These are phyloP conservation scores for Phaethornis superciliosus DNA, from an alignment of 2,113 vertebrate genomes.

Conservation along the genomic window DNA sequence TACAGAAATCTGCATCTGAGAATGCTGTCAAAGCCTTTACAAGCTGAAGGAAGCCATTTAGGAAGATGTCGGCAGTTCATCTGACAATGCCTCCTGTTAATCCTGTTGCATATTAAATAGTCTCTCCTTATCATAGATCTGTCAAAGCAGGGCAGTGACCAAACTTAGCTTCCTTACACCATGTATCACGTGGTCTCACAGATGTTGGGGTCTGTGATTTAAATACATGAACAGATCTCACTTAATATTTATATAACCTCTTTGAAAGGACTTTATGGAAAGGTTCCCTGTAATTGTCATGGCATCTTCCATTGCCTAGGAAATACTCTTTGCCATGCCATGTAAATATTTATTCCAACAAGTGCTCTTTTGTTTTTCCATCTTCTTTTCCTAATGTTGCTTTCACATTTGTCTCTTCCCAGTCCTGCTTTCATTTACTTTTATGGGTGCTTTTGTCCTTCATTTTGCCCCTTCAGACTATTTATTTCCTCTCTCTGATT, in stretches of 20 bases:
- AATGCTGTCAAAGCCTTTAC: slow-evolving; percentile 33
- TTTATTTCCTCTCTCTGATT: neutral
- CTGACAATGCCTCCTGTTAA: slow-evolving; percentile 27
- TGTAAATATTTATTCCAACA: neutral
- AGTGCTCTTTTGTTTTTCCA: neutral
- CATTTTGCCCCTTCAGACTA: neutral
- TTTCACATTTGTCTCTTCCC: neutral
- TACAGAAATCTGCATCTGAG: slow-evolving; percentile 34
- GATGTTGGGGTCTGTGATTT: fast-evolving
- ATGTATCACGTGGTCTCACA: neutral
- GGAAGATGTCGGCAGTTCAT: slow-evolving; percentile 16
- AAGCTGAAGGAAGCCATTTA: neutral
- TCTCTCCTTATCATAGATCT: slow-evolving; percentile 22
- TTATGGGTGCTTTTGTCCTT: neutral
- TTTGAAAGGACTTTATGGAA: neutral
- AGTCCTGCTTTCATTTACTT: neutral
- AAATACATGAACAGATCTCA: neutral
- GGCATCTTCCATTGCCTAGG: neutral
- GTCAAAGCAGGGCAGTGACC: neutral
- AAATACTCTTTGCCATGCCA: neutral
- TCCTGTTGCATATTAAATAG: neutral
- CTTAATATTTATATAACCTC: neutral
- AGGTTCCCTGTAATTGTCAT: neutral
- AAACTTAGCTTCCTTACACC: neutral
- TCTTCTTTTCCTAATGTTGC: neutral